Conservation (phyloP, 2,888 invertebrate species). For the Netelia virgata region DNA sequence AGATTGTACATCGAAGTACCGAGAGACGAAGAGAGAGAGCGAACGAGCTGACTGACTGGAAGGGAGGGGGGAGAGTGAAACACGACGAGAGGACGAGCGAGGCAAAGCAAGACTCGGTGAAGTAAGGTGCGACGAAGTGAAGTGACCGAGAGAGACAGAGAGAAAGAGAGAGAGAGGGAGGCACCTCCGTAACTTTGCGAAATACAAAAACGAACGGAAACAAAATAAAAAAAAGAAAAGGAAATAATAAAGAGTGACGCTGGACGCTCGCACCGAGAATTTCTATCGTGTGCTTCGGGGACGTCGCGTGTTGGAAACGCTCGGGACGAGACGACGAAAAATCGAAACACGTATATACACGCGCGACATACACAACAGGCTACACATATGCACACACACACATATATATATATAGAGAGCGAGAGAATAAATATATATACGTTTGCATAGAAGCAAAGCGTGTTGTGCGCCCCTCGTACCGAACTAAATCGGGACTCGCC, state of each 20-base stretch:
- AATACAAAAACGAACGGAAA: slow-evolving; percentile 26
- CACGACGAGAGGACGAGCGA: slow-evolving; percentile 63
- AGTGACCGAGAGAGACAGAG: slow-evolving; percentile 71
- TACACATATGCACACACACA: not conserved
- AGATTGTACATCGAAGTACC: slow-evolving; percentile 60
- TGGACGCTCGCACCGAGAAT: not conserved
- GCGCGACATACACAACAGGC: slow-evolving; percentile 10
- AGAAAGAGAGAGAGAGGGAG: slow-evolving; percentile 71
- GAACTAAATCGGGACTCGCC: slow-evolving; percentile 26
- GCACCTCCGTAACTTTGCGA: slow-evolving; percentile 70
- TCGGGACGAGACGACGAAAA: slow-evolving; percentile 6
- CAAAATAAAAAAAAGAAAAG: not conserved
- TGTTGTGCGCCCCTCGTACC: not conserved
- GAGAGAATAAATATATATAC: not conserved
- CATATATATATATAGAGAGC: not conserved
- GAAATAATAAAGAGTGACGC: not conserved
- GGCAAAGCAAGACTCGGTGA: slow-evolving; percentile 62
- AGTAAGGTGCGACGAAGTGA: slow-evolving; percentile 75
- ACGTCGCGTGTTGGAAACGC: not conserved
- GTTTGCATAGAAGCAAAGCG: not conserved
- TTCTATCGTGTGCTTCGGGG: not conserved
- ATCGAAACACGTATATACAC: slow-evolving; percentile 8
- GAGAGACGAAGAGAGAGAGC: slow-evolving; percentile 35
- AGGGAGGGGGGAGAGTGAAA: slow-evolving; percentile 50
- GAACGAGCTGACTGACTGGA: slow-evolving; percentile 10